phyloP scores from a whole-genome alignment of 1,140 invertebrate species.

The Steinernema feltiae region DNA sequence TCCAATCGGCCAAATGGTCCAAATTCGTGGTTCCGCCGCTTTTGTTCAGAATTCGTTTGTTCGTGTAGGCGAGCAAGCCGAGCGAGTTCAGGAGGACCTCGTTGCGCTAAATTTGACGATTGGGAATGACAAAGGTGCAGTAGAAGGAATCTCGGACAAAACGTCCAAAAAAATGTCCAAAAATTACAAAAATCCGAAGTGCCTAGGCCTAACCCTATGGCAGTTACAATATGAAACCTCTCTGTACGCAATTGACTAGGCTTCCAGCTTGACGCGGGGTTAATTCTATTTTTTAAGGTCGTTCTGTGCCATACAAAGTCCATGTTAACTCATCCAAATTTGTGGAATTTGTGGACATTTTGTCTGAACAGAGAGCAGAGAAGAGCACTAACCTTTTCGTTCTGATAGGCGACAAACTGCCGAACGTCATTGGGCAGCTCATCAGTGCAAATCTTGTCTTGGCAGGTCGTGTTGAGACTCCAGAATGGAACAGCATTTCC shows the following conservation, averaged over 20 bases:
- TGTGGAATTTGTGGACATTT: too few relatives aligned
- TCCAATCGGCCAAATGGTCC: not conserved
- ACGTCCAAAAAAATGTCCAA: not conserved
- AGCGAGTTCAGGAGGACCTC: not conserved
- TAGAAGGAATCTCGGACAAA: not conserved
- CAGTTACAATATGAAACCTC: too few relatives aligned
- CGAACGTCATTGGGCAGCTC: not conserved
- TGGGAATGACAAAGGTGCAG: too few relatives aligned
- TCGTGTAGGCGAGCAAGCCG: not conserved
- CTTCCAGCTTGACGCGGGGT: too few relatives aligned
- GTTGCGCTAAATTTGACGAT: not conserved
- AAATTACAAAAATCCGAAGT: too few relatives aligned
- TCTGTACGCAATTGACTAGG: too few relatives aligned
- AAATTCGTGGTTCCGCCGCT: not conserved
- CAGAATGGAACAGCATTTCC: not conserved
- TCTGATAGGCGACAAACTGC: not conserved
- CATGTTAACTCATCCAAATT: too few relatives aligned
- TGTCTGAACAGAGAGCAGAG: too few relatives aligned
- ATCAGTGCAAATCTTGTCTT: not conserved
- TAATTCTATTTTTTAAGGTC: too few relatives aligned
- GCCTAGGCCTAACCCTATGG: too few relatives aligned
- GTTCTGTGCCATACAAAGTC: too few relatives aligned
- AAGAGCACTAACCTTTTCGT: too few relatives aligned
- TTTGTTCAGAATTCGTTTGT: not conserved
- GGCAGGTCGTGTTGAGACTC: not conserved